Conservation (phyloP, 2,797 vertebrate species). For the Nannoperca australis region DNA sequence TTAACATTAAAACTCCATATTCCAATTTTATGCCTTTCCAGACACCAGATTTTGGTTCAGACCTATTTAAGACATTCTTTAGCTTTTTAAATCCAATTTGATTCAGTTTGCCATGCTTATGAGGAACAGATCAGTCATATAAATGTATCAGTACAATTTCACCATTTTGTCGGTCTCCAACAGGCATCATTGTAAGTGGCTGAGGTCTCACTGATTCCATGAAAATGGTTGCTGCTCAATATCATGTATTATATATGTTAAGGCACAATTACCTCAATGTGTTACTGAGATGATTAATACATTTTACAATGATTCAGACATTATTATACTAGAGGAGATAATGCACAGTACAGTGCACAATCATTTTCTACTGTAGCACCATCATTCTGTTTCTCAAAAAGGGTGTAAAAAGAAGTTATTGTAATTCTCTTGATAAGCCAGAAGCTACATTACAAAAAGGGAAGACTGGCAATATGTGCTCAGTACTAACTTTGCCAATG, state of each 20-base stretch:
- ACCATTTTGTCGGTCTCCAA: constrained; percentile 22
- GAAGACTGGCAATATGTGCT: constrained; percentile 51
- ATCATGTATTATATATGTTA: constrained; percentile 38
- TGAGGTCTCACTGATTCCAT: constrained; percentile 33
- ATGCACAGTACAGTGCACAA: constrained; percentile 24
- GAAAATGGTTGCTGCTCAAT: constrained; percentile 13
- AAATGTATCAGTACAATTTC: constrained; percentile 39
- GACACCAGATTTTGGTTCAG: constrained; percentile 50
- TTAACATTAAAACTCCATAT: constrained; percentile 52
- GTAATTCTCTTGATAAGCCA: constrained; percentile 61
- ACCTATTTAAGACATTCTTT: constrained; percentile 55
- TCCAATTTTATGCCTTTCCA: constrained; percentile 56
- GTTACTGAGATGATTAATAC: constrained; percentile 43
- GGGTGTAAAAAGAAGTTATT: constrained; percentile 37
- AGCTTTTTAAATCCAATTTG: constrained; percentile 61
- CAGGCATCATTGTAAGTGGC: not conserved
- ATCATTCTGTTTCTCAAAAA: constrained; percentile 45
- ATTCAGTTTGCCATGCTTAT: constrained; percentile 40
- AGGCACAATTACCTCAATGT: constrained; percentile 38
- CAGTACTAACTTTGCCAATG: constrained; percentile 54
- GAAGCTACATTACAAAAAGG: constrained; percentile 42
- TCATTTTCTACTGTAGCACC: constrained; percentile 16
- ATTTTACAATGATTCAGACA: constrained; percentile 47
- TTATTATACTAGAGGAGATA: constrained; percentile 48
- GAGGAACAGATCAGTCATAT: constrained; percentile 32